Conservation (phyloP, 2,113 vertebrate species). For the Hassar affinis region DNA sequence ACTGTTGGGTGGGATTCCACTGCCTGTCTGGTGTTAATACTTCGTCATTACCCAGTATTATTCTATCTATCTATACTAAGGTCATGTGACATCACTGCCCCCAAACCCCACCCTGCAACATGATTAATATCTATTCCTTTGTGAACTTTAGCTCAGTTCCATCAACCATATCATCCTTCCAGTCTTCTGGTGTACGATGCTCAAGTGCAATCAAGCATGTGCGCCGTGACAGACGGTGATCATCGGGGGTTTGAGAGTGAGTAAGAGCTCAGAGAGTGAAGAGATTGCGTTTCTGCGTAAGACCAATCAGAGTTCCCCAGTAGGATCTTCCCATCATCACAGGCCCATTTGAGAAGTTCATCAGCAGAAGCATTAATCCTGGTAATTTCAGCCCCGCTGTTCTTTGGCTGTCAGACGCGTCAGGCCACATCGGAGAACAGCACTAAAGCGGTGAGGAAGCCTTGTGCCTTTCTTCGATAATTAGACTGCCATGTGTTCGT, state of each 20-base stretch:
- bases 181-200: not conserved
- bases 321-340: constrained; percentile 66
- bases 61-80: no score
- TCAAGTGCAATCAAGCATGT: constrained; percentile 9
- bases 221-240: constrained; percentile 3
- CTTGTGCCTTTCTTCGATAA: constrained; percentile 65
- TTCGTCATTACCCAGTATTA: no score
- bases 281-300: constrained; percentile 11
- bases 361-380: constrained; percentile 73
- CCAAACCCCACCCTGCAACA: not conserved
- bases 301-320: constrained; percentile 52
- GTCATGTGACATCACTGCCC: not conserved
- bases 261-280: constrained; percentile 21
- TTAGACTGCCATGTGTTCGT: constrained; percentile 74
- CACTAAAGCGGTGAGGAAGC: constrained; percentile 62
- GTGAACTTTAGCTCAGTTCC: not conserved
- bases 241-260: constrained; percentile 7
- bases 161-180: not conserved
- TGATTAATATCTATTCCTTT: constrained; percentile 4
- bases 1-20: no score
- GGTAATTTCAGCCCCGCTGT: constrained; percentile 71
- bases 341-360: constrained; percentile 71
- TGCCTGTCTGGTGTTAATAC: no score
- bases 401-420: constrained; percentile 70
- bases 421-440: constrained; percentile 62